Percentiles rank a stretch among this genome's conserved stretches.
Evolutionary conservation across 2,797 vertebrate genomes (phyloP).

Genomic region (Melanogrammus aeglefinus): DNA sequence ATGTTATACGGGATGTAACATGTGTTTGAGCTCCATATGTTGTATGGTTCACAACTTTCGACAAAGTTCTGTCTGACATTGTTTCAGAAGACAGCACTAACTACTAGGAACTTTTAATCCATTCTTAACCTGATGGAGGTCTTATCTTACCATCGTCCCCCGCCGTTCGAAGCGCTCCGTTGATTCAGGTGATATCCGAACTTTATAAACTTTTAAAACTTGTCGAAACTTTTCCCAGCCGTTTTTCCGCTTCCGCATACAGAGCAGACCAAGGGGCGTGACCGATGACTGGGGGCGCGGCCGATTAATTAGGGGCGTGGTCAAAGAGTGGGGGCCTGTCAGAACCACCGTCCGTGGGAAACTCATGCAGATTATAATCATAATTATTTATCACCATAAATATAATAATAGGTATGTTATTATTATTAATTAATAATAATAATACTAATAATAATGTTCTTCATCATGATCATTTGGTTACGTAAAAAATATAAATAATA

Average conservation of each 20-base stretch:
- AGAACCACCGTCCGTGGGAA: neutral
- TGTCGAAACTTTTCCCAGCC: neutral
- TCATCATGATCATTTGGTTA: neutral
- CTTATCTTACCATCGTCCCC: neutral
- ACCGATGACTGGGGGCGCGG: neutral
- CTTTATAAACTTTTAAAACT: neutral
- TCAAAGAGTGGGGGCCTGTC: neutral
- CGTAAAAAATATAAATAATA: neutral
- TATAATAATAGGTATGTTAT: neutral
- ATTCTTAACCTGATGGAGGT: neutral
- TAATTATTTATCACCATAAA: neutral
- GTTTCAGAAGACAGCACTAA: neutral
- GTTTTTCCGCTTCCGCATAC: neutral
- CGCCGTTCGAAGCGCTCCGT: neutral
- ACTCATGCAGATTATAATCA: neutral
- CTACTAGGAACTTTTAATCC: neutral
- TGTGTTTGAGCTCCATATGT: neutral
- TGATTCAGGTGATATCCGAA: neutral
- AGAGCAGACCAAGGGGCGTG: slow-evolving; percentile 1
- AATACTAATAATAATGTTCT: neutral
- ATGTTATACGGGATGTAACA: neutral
- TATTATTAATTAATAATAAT: neutral
- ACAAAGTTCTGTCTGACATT: neutral
- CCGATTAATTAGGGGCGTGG: neutral
- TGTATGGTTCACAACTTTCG: neutral